These are phyloP conservation scores for Drosophila nannoptera DNA, from an alignment of 1,140 invertebrate genomes.

Conservation along the genomic window DNA sequence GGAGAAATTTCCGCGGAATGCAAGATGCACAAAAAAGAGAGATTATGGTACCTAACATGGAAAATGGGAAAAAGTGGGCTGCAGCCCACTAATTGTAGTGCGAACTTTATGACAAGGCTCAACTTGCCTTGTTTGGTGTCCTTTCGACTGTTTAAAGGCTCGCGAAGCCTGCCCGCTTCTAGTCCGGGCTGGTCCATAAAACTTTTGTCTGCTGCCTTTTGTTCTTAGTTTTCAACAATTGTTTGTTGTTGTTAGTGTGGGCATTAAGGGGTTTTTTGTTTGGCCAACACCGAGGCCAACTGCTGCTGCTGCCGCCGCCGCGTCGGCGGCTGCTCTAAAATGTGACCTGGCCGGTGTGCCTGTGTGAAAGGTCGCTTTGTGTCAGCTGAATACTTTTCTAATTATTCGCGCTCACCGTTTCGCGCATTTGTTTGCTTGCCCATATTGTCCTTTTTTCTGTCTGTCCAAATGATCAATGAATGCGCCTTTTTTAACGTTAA, in stretches of 20 bases:
- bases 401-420: slow-evolving; percentile 61
- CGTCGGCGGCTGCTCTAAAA: slow-evolving; percentile 5
- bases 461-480: slow-evolving; percentile 53
- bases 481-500: slow-evolving; percentile 45
- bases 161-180: slow-evolving; percentile 10
- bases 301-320: slow-evolving; percentile 29
- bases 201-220: slow-evolving; percentile 51
- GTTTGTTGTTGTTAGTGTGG: slow-evolving; percentile 64
- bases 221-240: slow-evolving; percentile 30
- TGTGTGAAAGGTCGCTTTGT: slow-evolving; percentile 50
- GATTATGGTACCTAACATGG: slow-evolving; percentile 2
- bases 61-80: slow-evolving; percentile 54
- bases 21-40: slow-evolving; percentile 64
- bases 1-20: slow-evolving; percentile 58
- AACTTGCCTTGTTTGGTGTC: slow-evolving; percentile 60
- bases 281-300: slow-evolving; percentile 47
- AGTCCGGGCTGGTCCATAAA: slow-evolving; percentile 58
- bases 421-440: not conserved
- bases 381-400: slow-evolving; percentile 62
- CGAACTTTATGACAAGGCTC: slow-evolving; percentile 59
- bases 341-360: slow-evolving; percentile 29
- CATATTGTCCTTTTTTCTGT: no score
- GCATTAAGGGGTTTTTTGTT: slow-evolving; percentile 76
- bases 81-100: slow-evolving; percentile 64
- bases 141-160: slow-evolving; percentile 23